A percentile compares a stretch with the other conserved stretches of the same genome.
phyloP scores from a whole-genome alignment of 2,113 vertebrate species.

The Microcebus tavaratra region DNA sequence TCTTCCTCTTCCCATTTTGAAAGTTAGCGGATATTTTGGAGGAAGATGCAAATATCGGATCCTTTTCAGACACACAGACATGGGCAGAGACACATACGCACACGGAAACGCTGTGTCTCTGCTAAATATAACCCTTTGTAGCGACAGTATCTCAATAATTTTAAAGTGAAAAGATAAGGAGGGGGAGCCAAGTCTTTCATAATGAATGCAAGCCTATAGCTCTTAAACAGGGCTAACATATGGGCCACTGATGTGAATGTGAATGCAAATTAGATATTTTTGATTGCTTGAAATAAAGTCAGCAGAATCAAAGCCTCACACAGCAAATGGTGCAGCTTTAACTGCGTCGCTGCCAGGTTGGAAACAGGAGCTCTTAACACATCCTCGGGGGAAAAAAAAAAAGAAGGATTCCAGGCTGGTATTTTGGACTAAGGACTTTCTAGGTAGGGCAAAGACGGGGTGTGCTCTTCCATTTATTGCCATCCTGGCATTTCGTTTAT shows the following conservation, averaged over 20 bases:
- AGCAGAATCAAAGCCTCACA: constrained; percentile 86
- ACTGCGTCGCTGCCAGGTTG: constrained; percentile 83
- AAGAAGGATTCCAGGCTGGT: constrained; percentile 68
- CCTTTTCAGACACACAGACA: constrained; percentile 72
- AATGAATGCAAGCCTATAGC: constrained; percentile 89
- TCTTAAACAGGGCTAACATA: constrained; percentile 91
- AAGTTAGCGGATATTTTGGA: constrained; percentile 79
- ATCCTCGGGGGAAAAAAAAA: constrained; percentile 62
- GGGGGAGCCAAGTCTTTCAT: constrained; percentile 86
- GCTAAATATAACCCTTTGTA: constrained; percentile 83
- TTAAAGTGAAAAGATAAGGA: constrained; percentile 84
- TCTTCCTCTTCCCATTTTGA: constrained; percentile 75
- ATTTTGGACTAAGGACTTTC: constrained; percentile 68
- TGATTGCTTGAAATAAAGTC: constrained; percentile 90
- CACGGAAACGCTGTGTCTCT: constrained; percentile 70
- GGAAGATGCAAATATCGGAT: constrained; percentile 81
- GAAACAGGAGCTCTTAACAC: constrained; percentile 75
- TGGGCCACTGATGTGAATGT: constrained; percentile 89
- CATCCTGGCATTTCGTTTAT: not conserved
- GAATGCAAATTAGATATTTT: constrained; percentile 90
- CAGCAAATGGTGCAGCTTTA: constrained; percentile 86
- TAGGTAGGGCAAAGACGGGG: constrained; percentile 59
- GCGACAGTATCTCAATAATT: constrained; percentile 84
- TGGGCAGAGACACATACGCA: constrained; percentile 60
- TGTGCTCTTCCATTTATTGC: not conserved